Percentiles rank a stretch among this genome's conserved stretches.
Conservation (phyloP, 1,140 invertebrate genomes). For the Rhagoletis pomonella region DNA sequence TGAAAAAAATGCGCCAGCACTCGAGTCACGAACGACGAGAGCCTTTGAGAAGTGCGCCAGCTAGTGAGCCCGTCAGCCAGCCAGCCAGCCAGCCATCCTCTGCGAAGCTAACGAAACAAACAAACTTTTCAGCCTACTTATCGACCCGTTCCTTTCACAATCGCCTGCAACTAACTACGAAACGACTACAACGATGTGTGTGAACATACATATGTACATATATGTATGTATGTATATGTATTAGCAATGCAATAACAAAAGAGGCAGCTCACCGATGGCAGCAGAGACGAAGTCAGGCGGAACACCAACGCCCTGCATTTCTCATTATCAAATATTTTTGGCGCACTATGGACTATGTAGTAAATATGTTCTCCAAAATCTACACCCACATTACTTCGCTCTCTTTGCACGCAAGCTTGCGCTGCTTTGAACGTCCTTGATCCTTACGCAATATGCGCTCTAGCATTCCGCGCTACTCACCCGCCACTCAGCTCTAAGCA, state of each 20-base stretch:
- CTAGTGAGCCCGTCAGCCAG: no score
- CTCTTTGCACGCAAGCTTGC: slow-evolving; percentile 57
- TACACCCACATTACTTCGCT: slow-evolving; percentile 60
- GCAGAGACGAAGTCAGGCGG: no score
- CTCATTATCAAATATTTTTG: background rate
- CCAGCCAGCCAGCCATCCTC: background rate
- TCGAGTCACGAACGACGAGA: slow-evolving; percentile 47
- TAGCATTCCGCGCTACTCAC: slow-evolving; percentile 26
- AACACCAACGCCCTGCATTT: background rate
- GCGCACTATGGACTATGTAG: background rate
- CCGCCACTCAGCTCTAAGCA: slow-evolving; percentile 42
- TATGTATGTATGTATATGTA: background rate
- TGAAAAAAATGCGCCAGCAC: slow-evolving; percentile 42
- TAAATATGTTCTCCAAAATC: slow-evolving; percentile 40
- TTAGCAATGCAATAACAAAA: background rate
- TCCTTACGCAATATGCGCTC: slow-evolving; percentile 64
- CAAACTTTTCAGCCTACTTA: background rate
- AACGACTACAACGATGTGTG: background rate
- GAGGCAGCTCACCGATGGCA: background rate
- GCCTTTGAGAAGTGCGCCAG: slow-evolving; percentile 4
- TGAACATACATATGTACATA: background rate
- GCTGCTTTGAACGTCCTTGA: slow-evolving; percentile 68
- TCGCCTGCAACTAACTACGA: background rate
- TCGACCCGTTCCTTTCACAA: background rate
- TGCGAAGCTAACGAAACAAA: background rate